Conservation (phyloP, 2,797 vertebrate species). For the Chelon auratus region DNA sequence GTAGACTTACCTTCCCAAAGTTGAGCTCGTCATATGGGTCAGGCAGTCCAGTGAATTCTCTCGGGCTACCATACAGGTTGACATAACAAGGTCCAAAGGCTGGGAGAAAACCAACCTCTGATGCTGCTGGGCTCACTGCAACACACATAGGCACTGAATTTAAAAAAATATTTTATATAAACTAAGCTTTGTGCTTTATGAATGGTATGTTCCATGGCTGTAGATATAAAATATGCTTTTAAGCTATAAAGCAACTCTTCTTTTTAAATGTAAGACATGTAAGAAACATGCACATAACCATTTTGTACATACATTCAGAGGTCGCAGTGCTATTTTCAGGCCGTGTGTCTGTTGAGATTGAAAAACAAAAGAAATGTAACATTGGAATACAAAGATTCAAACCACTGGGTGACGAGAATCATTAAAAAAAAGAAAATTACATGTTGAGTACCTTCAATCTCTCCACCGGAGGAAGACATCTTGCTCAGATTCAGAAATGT, state of each 20-base stretch:
- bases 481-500: slow-evolving; percentile 90
- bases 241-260: neutral
- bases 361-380: neutral
- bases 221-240: neutral
- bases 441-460: slow-evolving; percentile 88
- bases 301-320: slow-evolving; percentile 86
- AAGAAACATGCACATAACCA: slow-evolving; percentile 9
- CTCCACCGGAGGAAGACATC: slow-evolving; percentile 94
- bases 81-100: slow-evolving; percentile 96
- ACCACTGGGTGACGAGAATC: neutral
- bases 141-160: slow-evolving; percentile 36
- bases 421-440: neutral
- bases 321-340: slow-evolving; percentile 83
- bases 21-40: slow-evolving; percentile 96
- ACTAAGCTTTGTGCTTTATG: neutral
- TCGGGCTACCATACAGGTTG: slow-evolving; percentile 95
- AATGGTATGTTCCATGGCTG: neutral
- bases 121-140: slow-evolving; percentile 85
- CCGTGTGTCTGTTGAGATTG: slow-evolving; percentile 83
- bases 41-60: slow-evolving; percentile 93
- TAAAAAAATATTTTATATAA: neutral
- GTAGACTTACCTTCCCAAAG: slow-evolving; percentile 88
- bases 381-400: neutral
- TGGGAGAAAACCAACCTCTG: slow-evolving; percentile 94
- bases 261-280: neutral